Base-by-base conservation (phyloP, 2,113 vertebrate genomes). In the Propithecus coquereli region DNA sequence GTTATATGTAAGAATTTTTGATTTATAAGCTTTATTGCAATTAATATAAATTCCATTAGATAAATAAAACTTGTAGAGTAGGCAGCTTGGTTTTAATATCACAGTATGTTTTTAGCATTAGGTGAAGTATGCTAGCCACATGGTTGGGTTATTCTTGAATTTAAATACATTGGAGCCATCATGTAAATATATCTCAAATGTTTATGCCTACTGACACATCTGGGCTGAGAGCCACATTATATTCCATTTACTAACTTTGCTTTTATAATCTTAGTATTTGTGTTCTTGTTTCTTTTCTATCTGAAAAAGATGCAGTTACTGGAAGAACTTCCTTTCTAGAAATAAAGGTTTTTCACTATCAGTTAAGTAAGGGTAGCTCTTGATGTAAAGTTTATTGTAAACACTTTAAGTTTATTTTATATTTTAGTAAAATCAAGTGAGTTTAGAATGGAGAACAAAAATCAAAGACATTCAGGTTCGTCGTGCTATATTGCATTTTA, bases 311-410 rank as follows among this genome's bases (percentile, higher is more conserved):
- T 61, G 43, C 34, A 74, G 66, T 90, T 76, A 71, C 5, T 85
- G 59, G 57, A 84, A 89, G 87, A 89, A 90, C 47, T 80, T 90
- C 20, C 32, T 82, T 68, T 90, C 22, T 94, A 90, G 50, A 94
- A 82, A 8, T 70, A 79, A 94, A 82, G 57, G 23, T 25, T 95
- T 94, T 97, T 77, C 45, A 79, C 77, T 68, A 9, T 94, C 40
- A 61, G 37, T 92, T 96, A 82, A 95, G 27, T 63, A 59, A 83
- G 4, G 14, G 63, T 94, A 92, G 52, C 37, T 22, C 66, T 94
- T 74, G 27, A 63, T 81, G 6, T 63, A 92, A 81, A 90, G 25
- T 81, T 97, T 96, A 92, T 92, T 74, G 25, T 87, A 95, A 87
- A 93, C 8, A 73, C 43, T 65, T 87, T 40, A 83, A 20, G 34